A percentile compares a stretch with the other conserved stretches of the same genome.
Evolutionary conservation across 2,113 vertebrate genomes (phyloP).

Genomic region (Burhinus bistriatus): DNA sequence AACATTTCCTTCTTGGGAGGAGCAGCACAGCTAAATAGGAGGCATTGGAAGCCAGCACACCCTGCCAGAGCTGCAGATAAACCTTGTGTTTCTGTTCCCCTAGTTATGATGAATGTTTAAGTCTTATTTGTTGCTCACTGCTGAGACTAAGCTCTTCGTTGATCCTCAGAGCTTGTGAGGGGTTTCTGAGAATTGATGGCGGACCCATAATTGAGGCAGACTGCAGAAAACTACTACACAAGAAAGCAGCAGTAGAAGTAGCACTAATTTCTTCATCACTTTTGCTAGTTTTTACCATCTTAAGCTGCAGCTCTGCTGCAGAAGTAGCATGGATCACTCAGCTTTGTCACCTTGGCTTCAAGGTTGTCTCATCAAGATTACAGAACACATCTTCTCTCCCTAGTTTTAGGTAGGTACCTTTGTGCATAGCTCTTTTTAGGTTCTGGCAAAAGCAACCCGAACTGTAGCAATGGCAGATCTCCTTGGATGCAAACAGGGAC

Average conservation of each 20-base stretch:
- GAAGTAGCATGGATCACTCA: not conserved
- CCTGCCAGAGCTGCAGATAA: not conserved
- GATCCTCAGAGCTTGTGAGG: not conserved
- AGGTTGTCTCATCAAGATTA: not conserved
- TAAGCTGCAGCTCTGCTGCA: not conserved
- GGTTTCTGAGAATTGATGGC: not conserved
- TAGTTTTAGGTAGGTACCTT: not conserved
- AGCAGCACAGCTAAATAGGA: not conserved
- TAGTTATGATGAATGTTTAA: not conserved
- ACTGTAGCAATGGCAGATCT: not conserved
- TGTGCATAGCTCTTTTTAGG: not conserved
- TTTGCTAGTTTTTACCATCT: not conserved
- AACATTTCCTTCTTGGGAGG: not conserved
- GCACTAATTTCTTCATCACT: not conserved
- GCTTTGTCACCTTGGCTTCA: not conserved
- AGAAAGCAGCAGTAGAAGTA: not conserved
- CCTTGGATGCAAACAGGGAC: not conserved
- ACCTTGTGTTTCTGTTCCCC: not conserved
- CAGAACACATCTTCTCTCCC: not conserved
- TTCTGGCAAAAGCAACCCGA: not conserved
- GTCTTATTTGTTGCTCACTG: not conserved
- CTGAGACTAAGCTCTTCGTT: not conserved
- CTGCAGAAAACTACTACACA: not conserved
- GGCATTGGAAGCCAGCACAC: not conserved
- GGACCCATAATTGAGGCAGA: not conserved